phyloP scores from a whole-genome alignment of 2,113 vertebrate genomes.

The Notarius lentiginosus region DNA sequence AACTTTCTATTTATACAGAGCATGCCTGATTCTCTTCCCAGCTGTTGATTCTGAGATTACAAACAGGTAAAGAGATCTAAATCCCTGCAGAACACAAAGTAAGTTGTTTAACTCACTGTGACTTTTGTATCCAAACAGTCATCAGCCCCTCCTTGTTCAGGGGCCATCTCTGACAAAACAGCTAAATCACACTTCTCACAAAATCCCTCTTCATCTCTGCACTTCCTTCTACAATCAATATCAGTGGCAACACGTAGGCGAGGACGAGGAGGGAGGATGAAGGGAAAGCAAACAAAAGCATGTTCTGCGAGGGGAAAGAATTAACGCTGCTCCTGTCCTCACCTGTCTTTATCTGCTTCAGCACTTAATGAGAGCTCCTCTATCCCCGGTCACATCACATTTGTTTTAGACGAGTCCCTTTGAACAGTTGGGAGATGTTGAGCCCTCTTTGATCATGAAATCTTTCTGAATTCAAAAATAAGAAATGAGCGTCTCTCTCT shows the following conservation, averaged over 20 bases:
- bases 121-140: constrained; percentile 67
- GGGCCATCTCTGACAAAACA: constrained; percentile 63
- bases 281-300: constrained; percentile 71
- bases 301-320: constrained; percentile 67
- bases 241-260: constrained; percentile 64
- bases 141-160: constrained; percentile 34
- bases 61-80: constrained; percentile 61
- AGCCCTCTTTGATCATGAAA: constrained; percentile 88
- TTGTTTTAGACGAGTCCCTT: constrained; percentile 91
- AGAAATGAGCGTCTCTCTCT: constrained; percentile 67
- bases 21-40: neutral
- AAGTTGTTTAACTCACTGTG: constrained; percentile 68
- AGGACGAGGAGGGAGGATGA: constrained; percentile 60
- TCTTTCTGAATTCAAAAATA: constrained; percentile 91
- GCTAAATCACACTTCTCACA: constrained; percentile 44
- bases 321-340: constrained; percentile 73
- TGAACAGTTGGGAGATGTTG: constrained; percentile 93
- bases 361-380: constrained; percentile 92
- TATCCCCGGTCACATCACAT: constrained; percentile 95
- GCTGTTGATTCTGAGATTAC: constrained; percentile 56
- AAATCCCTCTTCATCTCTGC: constrained; percentile 62
- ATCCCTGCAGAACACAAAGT: constrained; percentile 67
- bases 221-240: constrained; percentile 76
- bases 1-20: neutral
- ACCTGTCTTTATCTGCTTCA: constrained; percentile 89